Base-by-base conservation (phyloP, 53 echinoderm and acorn worm species). In the Henricia sp. region DNA sequence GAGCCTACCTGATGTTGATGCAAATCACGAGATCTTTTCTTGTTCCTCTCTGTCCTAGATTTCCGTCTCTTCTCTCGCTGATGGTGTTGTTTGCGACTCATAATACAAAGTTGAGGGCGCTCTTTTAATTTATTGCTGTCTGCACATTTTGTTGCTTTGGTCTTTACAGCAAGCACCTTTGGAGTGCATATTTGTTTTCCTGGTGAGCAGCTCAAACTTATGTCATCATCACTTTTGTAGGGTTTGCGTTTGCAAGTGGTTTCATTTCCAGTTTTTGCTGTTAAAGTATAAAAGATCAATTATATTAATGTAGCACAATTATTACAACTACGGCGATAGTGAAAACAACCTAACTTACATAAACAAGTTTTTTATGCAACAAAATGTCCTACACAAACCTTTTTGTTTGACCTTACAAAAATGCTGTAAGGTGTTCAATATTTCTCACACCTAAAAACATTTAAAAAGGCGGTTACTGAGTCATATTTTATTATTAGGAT, bases 161-260 rank as follows among this genome's bases (percentile, higher is more conserved):
- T 3, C 37, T 40, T 76, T 8, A 24, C 39, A 16, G 36, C 14
- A 14, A 52, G 67, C 28, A 21, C 32, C 33, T 33, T 43, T 20
- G 29, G 48, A 48, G 21, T 55, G 24, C 14, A 39, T 12, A 19
- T 34, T 12, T 67, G 54, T 52, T 67, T 67, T 16, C 67, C 75
- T 14, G 73, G 62, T 2, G 85, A 73, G 4, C 9, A 32, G 4
- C 20, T 44, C 27, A 52, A 65, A 39, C 86, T 86, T 14, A 86
- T 74, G 13, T 75, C 84, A 28, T 85, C 85, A 85, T 86, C 86
- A 33, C 77, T 86, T 75, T 86, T 76, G n/a, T 66, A 50, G 4
- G 76, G 54, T 41, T 86, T 52, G 76, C 76, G 53, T 36, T 86
- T 86, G 54, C 67, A 53, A 43, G 76, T 75, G 25, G 75, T 76